Evolutionary conservation across 2,888 invertebrate genomes (phyloP).

Genomic region (Linhomoeus sp.): DNA sequence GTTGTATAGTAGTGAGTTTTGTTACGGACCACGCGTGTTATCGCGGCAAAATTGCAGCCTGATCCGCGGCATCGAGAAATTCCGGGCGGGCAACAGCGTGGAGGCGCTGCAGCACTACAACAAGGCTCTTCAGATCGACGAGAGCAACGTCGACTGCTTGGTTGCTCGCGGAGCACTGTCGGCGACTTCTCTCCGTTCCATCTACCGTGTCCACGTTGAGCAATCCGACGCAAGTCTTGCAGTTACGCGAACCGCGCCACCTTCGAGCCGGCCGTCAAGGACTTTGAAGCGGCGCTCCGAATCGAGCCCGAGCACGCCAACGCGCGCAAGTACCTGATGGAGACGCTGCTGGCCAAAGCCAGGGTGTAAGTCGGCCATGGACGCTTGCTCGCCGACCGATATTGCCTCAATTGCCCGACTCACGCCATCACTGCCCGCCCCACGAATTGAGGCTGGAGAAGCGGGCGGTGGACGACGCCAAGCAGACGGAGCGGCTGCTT

Average conservation of each 20-base stretch:
- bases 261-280: slow-evolving; percentile 76
- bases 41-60: too few species aligned
- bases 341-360: slow-evolving; percentile 69
- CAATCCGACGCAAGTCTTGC: slow-evolving; percentile 9
- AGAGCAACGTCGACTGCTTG: slow-evolving; percentile 70
- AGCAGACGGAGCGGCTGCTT: too few species aligned
- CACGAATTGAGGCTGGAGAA: too few species aligned
- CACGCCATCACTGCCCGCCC: too few species aligned
- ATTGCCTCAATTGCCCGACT: too few species aligned
- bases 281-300: slow-evolving; percentile 74
- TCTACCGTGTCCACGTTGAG: background rate
- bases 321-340: slow-evolving; percentile 77
- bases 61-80: background rate
- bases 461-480: too few species aligned
- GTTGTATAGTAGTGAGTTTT: too few species aligned
- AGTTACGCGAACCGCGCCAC: slow-evolving; percentile 74
- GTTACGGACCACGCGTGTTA: too few species aligned
- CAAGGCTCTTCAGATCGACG: slow-evolving; percentile 74
- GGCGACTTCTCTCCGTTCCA: slow-evolving; percentile 1
- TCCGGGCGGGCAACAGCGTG: slow-evolving; percentile 38
- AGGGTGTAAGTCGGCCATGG: slow-evolving; percentile 32
- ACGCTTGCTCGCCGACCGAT: too few species aligned
- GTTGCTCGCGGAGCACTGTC: slow-evolving; percentile 71
- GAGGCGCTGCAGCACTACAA: slow-evolving; percentile 86
- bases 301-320: slow-evolving; percentile 72